Evolutionary conservation across 2,113 vertebrate genomes (phyloP).

Genomic region (Gasterosteus aculeatus): DNA sequence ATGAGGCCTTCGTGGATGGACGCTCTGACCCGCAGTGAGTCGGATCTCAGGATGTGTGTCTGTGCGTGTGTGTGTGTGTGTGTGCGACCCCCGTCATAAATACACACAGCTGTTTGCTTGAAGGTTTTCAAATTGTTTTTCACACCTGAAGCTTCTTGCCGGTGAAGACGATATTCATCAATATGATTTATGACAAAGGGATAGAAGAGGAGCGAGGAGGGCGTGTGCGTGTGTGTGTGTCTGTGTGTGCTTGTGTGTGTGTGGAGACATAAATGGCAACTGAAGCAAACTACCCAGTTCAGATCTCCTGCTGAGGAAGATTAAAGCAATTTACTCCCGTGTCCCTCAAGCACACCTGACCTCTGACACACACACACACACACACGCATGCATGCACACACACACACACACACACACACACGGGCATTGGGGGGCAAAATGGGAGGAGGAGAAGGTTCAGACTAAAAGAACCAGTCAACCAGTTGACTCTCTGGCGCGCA

Average conservation of each 20-base stretch:
- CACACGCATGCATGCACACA: neutral
- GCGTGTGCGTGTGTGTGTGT: neutral
- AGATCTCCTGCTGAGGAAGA: constrained; percentile 6
- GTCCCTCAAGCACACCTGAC: neutral
- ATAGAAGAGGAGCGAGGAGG: neutral
- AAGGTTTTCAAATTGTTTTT: neutral
- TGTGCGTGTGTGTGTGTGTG: neutral
- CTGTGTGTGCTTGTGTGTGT: neutral
- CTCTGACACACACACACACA: neutral
- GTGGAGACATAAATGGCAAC: neutral
- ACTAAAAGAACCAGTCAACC: neutral
- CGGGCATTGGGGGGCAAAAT: neutral
- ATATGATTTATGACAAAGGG: constrained; percentile 16
- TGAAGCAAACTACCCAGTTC: constrained; percentile 1
- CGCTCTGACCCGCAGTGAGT: no score
- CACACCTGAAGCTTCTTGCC: neutral
- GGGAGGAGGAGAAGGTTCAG: no score
- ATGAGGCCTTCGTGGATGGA: no score
- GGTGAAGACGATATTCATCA: neutral
- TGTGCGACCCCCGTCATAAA: neutral
- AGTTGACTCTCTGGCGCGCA: no score
- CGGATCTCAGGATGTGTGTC: no score
- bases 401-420: neutral
- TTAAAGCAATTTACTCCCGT: constrained; percentile 22
- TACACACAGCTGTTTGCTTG: neutral